phyloP scores from a whole-genome alignment of 2,797 vertebrate genomes.

The Lepidocolaptes lacrymiger region DNA sequence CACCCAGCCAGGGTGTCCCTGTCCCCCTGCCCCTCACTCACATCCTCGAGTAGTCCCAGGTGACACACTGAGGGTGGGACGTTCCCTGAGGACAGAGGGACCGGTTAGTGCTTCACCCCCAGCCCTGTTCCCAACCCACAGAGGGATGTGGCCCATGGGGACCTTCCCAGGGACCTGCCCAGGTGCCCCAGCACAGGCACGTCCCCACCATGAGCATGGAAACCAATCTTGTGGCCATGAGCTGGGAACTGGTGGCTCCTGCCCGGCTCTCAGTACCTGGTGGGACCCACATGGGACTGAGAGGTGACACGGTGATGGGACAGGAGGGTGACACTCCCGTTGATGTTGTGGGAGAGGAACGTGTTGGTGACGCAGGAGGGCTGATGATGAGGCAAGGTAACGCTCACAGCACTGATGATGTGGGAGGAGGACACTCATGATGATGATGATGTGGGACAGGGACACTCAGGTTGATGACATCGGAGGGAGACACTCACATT shows the following conservation, averaged over 20 bases:
- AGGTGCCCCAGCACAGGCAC: not conserved
- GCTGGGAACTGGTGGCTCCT: not conserved
- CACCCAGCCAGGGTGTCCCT: not conserved
- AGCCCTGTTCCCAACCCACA: not conserved
- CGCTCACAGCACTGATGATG: rapidly evolving
- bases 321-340: not conserved
- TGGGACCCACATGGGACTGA: rapidly evolving
- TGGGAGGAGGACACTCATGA: not conserved
- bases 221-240: not conserved
- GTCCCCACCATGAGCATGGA: rapidly evolving
- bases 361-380: conserved; percentile 33
- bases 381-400: not conserved
- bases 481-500: conserved; percentile 83
- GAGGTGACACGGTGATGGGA: not conserved
- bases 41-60: conserved; percentile 94
- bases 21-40: conserved; percentile 78
- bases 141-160: not conserved
- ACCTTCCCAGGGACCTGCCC: not conserved
- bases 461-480: not conserved
- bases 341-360: not conserved
- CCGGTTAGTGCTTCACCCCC: not conserved
- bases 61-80: conserved; percentile 91
- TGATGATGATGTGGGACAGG: not conserved
- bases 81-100: conserved; percentile 84
- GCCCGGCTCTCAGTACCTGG: rapidly evolving